Conservation (phyloP, 1,140 invertebrate species). For the Drosophila bipectinata region DNA sequence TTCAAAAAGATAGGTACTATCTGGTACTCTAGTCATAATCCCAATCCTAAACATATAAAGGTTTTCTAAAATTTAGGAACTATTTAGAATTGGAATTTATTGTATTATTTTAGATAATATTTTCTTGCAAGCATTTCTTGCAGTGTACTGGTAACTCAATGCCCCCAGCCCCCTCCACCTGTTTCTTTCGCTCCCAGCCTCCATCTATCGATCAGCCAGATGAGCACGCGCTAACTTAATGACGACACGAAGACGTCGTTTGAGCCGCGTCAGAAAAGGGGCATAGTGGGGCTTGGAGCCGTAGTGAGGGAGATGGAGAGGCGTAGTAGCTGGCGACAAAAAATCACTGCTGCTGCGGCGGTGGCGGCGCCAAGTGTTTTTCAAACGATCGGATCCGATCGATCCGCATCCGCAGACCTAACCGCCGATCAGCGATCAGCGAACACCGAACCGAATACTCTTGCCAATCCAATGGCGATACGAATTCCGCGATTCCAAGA, state of each 20-base stretch:
- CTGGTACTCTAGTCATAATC: too few species aligned
- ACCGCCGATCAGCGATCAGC: conserved; percentile 2
- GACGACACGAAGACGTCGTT: conserved; percentile 54
- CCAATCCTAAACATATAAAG: too few species aligned
- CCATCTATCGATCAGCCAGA: conserved; percentile 21
- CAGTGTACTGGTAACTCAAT: conserved; percentile 48
- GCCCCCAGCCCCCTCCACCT: conserved; percentile 7
- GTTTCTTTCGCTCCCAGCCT: background rate
- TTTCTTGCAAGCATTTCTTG: background rate
- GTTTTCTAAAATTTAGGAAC: too few species aligned
- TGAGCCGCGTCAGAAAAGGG: conserved; percentile 17
- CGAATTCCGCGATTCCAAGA: conserved; percentile 8
- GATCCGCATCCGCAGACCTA: conserved; percentile 15
- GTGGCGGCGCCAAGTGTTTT: conserved; percentile 79
- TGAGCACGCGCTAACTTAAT: conserved; percentile 71
- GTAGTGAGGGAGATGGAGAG: conserved; percentile 3
- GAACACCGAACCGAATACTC: conserved; percentile 28
- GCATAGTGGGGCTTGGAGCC: background rate
- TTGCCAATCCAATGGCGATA: conserved; percentile 6
- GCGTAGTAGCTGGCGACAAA: conserved; percentile 63
- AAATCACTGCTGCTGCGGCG: conserved; percentile 64
- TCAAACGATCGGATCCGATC: conserved; percentile 70
- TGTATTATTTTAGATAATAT: too few species aligned
- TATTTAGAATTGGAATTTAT: too few species aligned
- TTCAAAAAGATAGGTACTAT: too few species aligned